phyloP scores from a whole-genome alignment of 2,888 invertebrate species.

The Amorpha juglandis region DNA sequence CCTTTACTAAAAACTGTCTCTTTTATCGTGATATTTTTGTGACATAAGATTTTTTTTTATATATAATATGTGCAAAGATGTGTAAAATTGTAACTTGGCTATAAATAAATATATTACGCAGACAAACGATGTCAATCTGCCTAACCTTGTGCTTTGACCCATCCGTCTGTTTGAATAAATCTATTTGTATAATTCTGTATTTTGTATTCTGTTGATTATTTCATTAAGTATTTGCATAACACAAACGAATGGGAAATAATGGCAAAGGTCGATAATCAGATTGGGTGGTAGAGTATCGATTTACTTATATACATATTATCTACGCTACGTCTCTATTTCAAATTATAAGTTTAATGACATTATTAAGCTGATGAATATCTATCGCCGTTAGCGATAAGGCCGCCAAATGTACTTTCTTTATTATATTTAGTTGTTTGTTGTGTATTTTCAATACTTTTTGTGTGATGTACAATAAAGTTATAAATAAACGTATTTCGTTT shows the following conservation, averaged over 20 bases:
- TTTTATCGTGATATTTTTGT: no score
- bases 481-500: conserved; percentile 13
- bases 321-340: no score
- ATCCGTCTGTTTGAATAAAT: not conserved
- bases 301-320: no score
- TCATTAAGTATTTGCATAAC: not conserved
- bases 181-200: not conserved
- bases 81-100: not conserved
- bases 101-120: not conserved
- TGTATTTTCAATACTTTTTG: no score
- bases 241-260: not conserved
- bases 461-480: no score
- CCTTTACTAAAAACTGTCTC: no score
- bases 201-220: not conserved
- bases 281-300: not conserved
- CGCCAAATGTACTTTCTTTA: no score
- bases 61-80: not conserved
- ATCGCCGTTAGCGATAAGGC: no score
- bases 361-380: not conserved
- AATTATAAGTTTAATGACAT: no score
- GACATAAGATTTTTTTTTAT: no score
- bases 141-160: not conserved
- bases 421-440: no score
- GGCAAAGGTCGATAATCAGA: not conserved
- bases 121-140: conserved; percentile 11